phyloP scores from a whole-genome alignment of 1,140 invertebrate species.

The Heliconius eleuchia region DNA sequence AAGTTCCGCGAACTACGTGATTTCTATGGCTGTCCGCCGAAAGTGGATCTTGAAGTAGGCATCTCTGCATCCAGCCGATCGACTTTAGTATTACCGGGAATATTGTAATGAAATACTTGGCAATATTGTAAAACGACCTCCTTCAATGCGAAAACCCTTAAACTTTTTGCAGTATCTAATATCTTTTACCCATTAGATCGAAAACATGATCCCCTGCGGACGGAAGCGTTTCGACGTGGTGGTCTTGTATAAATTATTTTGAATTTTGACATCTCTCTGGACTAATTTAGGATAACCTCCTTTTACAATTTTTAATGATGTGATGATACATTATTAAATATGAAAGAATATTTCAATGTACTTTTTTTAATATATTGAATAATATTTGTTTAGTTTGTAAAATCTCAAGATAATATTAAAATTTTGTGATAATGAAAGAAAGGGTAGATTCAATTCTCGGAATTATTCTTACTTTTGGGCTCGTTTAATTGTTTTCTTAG shows the following conservation, averaged over 20 bases:
- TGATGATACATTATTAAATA: not conserved
- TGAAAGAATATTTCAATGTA: no score
- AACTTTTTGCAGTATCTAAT: conserved; percentile 65
- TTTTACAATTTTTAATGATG: conserved; percentile 46
- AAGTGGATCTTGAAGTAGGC: conserved; percentile 68
- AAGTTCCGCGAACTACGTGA: conserved; percentile 79
- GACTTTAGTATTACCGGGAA: conserved; percentile 72
- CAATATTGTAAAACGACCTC: conserved; percentile 45
- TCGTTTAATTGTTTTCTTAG: conserved; percentile 12
- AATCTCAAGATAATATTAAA: not conserved
- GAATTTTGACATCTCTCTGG: conserved; percentile 22
- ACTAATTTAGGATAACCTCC: conserved; percentile 54
- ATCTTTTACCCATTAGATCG: conserved; percentile 48
- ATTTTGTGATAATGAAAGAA: not conserved
- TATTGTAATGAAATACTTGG: conserved; percentile 69
- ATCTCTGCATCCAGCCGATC: conserved; percentile 58
- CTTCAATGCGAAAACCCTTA: conserved; percentile 46
- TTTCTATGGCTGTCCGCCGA: conserved; percentile 77
- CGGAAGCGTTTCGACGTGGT: conserved; percentile 59
- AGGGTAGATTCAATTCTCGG: conserved; percentile 44
- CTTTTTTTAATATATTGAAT: no score
- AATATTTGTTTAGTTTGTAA: not conserved
- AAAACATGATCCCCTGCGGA: conserved; percentile 48
- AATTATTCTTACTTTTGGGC: not conserved
- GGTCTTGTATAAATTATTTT: conserved; percentile 49